Evolutionary conservation across 2,113 vertebrate species (phyloP).

Genomic region (Ceyx margarethae): DNA sequence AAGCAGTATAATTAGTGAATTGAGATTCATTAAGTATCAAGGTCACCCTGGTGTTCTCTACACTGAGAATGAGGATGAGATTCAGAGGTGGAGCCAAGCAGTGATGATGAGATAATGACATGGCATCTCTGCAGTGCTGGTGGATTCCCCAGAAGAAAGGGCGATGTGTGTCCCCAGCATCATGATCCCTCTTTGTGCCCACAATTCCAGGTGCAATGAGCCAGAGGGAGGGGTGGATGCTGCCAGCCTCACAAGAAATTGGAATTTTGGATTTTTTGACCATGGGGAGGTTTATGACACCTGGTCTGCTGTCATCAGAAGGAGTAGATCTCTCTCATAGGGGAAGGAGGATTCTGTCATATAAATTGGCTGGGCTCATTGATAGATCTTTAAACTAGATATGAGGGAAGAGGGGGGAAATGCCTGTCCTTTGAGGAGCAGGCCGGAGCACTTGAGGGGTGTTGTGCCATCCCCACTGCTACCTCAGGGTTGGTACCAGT

Average conservation of each 20-base stretch:
- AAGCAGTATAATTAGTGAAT: neutral
- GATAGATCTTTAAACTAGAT: too few species aligned
- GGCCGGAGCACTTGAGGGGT: too few species aligned
- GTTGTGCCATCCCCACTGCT: too few species aligned
- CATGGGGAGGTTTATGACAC: too few species aligned
- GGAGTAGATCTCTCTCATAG: too few species aligned
- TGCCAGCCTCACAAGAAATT: neutral
- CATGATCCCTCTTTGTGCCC: neutral
- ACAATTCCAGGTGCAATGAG: accelerated
- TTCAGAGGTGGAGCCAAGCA: neutral
- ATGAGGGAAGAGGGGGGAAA: too few species aligned
- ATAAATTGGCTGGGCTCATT: too few species aligned
- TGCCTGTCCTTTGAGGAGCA: too few species aligned
- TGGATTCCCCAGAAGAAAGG: neutral
- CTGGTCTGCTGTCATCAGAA: too few species aligned
- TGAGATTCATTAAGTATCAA: neutral
- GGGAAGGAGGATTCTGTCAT: too few species aligned
- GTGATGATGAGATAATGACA: accelerated
- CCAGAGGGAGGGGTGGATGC: neutral
- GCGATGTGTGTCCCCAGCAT: neutral
- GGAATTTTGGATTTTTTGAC: too few species aligned
- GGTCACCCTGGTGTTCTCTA: neutral
- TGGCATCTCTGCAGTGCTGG: neutral
- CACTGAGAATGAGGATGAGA: accelerated
- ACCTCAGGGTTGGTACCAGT: too few species aligned